These are phyloP conservation scores for Drosophila fungiperda DNA, from an alignment of 2,888 invertebrate genomes.

Conservation along the genomic window DNA sequence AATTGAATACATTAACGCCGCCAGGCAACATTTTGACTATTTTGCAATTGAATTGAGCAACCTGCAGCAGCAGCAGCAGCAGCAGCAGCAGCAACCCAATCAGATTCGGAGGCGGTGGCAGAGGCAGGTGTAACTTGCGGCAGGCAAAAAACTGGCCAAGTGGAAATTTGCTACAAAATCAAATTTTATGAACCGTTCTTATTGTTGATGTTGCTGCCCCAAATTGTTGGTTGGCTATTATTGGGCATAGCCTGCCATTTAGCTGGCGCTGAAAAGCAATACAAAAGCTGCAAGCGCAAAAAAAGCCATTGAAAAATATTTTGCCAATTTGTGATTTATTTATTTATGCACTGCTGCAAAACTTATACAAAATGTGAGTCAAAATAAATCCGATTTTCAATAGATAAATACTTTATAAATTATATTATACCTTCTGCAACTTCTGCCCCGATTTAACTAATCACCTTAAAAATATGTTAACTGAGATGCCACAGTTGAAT, in stretches of 20 bases:
- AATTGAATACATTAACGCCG: conserved; percentile 70
- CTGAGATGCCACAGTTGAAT: conserved; percentile 22
- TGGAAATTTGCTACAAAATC: conserved; percentile 58
- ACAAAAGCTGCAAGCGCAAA: background rate
- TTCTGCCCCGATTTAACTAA: conserved; percentile 5
- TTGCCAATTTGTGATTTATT: conserved; percentile 13
- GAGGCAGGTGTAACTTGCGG: conserved; percentile 61
- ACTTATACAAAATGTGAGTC: background rate
- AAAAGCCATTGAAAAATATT: conserved; percentile 1
- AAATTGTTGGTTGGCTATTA: conserved; percentile 41
- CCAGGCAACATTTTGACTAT: conserved; percentile 52
- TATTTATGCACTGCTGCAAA: conserved; percentile 11
- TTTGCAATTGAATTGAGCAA: conserved; percentile 62
- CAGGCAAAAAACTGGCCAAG: conserved; percentile 35
- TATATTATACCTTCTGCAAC: background rate
- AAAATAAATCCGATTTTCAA: background rate
- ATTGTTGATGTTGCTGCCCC: conserved; percentile 25
- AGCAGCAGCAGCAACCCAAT: background rate
- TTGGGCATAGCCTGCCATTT: conserved; percentile 26
- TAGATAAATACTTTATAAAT: background rate
- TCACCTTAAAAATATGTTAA: conserved; percentile 24
- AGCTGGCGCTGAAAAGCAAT: conserved; percentile 20
- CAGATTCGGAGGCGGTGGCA: conserved; percentile 15
- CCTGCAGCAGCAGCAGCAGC: conserved; percentile 6
- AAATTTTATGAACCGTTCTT: conserved; percentile 48